phyloP scores from a whole-genome alignment of 2,113 vertebrate species.

The Platichthys stellatus region DNA sequence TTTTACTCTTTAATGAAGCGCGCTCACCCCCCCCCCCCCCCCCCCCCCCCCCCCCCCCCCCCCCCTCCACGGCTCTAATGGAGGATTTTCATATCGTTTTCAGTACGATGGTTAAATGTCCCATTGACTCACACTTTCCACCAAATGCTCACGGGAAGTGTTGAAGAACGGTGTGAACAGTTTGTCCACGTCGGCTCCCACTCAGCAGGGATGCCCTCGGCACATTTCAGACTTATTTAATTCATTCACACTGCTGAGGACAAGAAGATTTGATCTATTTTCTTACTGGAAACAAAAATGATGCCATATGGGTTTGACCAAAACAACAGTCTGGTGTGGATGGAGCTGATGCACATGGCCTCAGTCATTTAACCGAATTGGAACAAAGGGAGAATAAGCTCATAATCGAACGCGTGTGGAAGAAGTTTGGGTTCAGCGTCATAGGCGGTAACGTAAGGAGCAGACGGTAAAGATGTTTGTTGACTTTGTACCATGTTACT shows the following conservation, averaged over 20 bases:
- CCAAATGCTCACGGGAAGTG: constrained; percentile 8
- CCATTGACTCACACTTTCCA: not conserved
- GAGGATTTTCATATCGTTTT: too few species aligned
- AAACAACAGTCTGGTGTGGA: not conserved
- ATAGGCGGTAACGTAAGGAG: too few species aligned
- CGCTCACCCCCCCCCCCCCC: too few species aligned
- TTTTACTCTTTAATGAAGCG: constrained; percentile 11
- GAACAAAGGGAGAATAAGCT: too few species aligned
- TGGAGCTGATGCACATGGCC: not conserved
- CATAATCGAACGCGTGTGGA: too few species aligned
- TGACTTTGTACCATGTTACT: too few species aligned
- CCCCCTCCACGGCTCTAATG: not conserved
- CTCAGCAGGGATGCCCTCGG: constrained; percentile 18
- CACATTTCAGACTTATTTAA: constrained; percentile 1
- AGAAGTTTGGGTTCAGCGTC: too few species aligned
- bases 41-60: too few species aligned
- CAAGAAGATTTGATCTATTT: not conserved
- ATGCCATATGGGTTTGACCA: constrained; percentile 23
- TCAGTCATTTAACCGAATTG: not conserved
- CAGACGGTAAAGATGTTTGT: too few species aligned
- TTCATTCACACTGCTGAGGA: not conserved
- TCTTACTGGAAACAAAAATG: constrained; percentile 1
- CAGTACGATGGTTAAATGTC: constrained; percentile 5
- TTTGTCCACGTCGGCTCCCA: not conserved
- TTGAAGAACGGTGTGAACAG: not conserved